Conservation (phyloP, 2,113 vertebrate species). For the Dipodomys stephensi region DNA sequence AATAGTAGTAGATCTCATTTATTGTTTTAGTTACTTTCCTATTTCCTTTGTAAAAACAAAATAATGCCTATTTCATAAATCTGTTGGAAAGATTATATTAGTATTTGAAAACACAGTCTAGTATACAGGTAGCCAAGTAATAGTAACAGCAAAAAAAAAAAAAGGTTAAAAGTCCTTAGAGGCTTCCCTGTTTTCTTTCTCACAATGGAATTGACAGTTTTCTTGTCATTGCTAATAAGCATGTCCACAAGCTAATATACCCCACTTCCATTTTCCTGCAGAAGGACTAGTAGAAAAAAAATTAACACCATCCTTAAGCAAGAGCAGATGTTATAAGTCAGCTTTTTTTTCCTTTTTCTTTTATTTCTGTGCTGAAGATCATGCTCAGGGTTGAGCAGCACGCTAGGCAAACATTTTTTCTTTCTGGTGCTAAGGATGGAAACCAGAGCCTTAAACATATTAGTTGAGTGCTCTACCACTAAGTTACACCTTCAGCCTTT, state of each 20-base stretch:
- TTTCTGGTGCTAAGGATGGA: no score
- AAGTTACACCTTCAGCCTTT: no score
- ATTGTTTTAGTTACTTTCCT: constrained; percentile 33
- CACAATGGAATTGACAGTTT: no score
- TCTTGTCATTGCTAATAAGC: no score
- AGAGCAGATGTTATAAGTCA: neutral
- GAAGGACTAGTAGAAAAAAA: no score
- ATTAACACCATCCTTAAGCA: no score
- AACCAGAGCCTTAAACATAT: no score
- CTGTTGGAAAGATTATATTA: neutral
- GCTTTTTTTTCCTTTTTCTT: neutral
- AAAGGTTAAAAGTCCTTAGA: neutral
- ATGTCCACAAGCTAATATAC: no score
- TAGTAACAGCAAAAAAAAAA: neutral
- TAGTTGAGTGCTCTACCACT: no score
- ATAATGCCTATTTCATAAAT: neutral
- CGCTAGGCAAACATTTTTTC: neutral
- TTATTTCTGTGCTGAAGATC: neutral
- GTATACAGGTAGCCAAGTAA: neutral
- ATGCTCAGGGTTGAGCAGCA: neutral
- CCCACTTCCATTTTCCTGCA: no score
- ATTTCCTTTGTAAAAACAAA: neutral
- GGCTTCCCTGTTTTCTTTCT: neutral
- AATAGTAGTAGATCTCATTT: neutral
- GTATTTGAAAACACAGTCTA: constrained; percentile 14